Percentiles rank a stretch among this genome's conserved stretches.
Conservation (phyloP, 2,888 invertebrate species). For the Amphipyra berbera region DNA sequence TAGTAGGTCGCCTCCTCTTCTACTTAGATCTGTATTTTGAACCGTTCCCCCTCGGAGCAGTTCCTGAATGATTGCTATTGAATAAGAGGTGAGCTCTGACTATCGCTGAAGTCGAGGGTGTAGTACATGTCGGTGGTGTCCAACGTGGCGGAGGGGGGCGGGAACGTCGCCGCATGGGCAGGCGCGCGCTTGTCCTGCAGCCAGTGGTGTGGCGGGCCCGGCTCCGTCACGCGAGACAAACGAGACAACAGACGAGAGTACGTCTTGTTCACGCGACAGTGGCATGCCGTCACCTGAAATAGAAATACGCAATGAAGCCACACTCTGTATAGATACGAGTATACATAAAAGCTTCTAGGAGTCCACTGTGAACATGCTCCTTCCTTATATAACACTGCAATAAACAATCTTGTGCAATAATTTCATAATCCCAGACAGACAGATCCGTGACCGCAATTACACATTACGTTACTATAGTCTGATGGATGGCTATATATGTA, state of each 20-base stretch:
- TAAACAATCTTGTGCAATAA: slow-evolving; percentile 36
- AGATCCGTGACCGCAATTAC: slow-evolving; percentile 18
- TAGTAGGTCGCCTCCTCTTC: background rate
- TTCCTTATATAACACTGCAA: slow-evolving; percentile 6
- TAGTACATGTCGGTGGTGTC: slow-evolving; percentile 94
- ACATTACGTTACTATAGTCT: background rate
- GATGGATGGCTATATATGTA: too few relatives aligned
- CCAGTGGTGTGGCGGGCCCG: slow-evolving; percentile 89
- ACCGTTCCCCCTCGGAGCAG: slow-evolving; percentile 87
- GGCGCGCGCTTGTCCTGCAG: slow-evolving; percentile 89
- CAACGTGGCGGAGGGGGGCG: slow-evolving; percentile 85
- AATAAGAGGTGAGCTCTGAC: slow-evolving; percentile 93
- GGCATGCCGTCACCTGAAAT: slow-evolving; percentile 93
- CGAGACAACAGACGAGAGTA: slow-evolving; percentile 91
- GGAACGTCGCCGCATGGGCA: slow-evolving; percentile 64
- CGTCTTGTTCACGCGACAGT: slow-evolving; percentile 94
- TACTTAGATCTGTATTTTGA: slow-evolving; percentile 82
- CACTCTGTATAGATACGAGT: background rate
- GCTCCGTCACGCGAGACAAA: slow-evolving; percentile 79
- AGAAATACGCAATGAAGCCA: background rate
- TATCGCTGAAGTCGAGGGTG: slow-evolving; percentile 94
- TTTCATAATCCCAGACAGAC: slow-evolving; percentile 27
- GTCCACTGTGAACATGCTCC: slow-evolving; percentile 6
- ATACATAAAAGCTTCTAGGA: slow-evolving; percentile 9
- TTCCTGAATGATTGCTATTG: slow-evolving; percentile 90